A percentile compares a stretch with the other conserved stretches of the same genome.
Conservation (phyloP, 1,140 invertebrate species). For the Drosophila quadrilineata region DNA sequence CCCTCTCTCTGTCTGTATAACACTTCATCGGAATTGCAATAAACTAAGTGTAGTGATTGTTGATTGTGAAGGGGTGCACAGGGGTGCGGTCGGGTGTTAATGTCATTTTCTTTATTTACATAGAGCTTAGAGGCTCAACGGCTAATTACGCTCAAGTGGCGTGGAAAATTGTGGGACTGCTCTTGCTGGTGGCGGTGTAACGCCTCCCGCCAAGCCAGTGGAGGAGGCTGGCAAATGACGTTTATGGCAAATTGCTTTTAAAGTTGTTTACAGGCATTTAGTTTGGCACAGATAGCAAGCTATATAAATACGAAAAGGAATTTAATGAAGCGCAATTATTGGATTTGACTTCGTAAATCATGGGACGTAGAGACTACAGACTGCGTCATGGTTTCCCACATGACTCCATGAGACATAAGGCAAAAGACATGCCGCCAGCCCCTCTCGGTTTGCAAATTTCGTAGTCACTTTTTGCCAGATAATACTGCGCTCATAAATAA, state of each 20-base stretch:
- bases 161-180: constrained; percentile 66
- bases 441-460: constrained; percentile 47
- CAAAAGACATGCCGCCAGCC: too few species aligned
- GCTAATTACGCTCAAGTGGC: constrained; percentile 78
- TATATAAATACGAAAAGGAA: constrained; percentile 53
- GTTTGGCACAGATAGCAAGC: constrained; percentile 4
- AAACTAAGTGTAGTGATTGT: neutral
- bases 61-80: neutral
- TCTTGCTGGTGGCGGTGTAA: constrained; percentile 28
- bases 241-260: constrained; percentile 63
- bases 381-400: constrained; percentile 69
- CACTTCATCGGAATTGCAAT: neutral
- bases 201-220: constrained; percentile 1
- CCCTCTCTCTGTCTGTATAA: too few species aligned
- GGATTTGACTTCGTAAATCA: constrained; percentile 53
- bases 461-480: neutral
- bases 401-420: too few species aligned
- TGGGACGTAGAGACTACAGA: constrained; percentile 23
- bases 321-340: constrained; percentile 72
- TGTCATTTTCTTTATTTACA: constrained; percentile 47
- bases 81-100: too few species aligned
- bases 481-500: constrained; percentile 66
- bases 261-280: constrained; percentile 30
- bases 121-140: constrained; percentile 65
- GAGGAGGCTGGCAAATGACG: constrained; percentile 42